Percentiles rank a stretch among this genome's conserved stretches.
These are phyloP conservation scores for Crocuta crocuta DNA, from an alignment of 2,113 vertebrate species.

Conservation along the genomic window DNA sequence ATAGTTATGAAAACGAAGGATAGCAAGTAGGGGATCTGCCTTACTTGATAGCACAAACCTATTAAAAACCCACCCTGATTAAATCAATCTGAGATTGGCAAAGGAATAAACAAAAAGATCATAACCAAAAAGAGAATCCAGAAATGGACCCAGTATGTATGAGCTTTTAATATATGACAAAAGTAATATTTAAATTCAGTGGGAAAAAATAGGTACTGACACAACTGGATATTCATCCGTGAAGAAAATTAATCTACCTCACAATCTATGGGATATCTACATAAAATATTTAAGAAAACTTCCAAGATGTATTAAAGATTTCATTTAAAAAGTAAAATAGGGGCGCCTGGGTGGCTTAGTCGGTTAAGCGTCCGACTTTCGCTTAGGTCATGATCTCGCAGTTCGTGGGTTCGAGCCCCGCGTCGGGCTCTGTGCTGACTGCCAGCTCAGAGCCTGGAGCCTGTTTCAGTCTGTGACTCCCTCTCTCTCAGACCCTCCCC, in stretches of 20 bases:
- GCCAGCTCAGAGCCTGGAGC: too few relatives aligned
- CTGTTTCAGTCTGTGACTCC: too few relatives aligned
- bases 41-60: background rate
- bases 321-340: background rate
- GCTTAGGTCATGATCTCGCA: too few relatives aligned
- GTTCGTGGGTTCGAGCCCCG: too few relatives aligned
- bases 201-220: background rate
- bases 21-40: background rate
- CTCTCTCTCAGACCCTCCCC: too few relatives aligned
- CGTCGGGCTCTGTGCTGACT: too few relatives aligned
- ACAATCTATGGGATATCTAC: background rate
- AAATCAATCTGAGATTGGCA: slow-evolving; percentile 24
- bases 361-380: too few relatives aligned
- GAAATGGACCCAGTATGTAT: background rate
- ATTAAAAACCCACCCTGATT: background rate
- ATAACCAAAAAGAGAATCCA: background rate
- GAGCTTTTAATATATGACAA: slow-evolving; percentile 6
- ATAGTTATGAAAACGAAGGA: background rate
- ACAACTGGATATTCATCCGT: background rate
- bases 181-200: background rate
- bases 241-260: background rate
- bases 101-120: background rate
- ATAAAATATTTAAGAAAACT: background rate
- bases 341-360: too few relatives aligned
- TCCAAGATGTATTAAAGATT: background rate